Base-by-base conservation (phyloP, 2,888 invertebrate species). In the Apodemia zela region DNA sequence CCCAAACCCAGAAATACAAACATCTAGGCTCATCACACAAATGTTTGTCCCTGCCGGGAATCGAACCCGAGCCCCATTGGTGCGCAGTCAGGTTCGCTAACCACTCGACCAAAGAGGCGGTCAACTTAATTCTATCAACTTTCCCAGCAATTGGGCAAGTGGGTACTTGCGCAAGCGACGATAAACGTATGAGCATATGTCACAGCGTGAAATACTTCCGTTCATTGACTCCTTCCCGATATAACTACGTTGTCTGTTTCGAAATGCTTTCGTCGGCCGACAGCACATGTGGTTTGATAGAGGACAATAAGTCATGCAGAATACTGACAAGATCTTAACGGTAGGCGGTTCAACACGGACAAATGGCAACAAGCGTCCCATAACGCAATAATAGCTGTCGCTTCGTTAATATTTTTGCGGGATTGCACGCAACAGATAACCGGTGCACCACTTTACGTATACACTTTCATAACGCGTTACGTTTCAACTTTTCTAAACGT, bases 141-240 rank as follows among this genome's bases (percentile, higher is more conserved):
- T 74, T 75, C 75, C 62, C 59, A 73, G 72, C 73, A 74, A 82
- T 90, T 87, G 85, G 82, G 87, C 85, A 88, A 88, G 82, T 79
- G 78, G 75, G 76, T 74, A 75, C 81, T 91, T 89, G 82, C 88
- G 87, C 87, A 89, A 90, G 83, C 75, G 71, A 75, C 77, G 88
- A 89, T 87, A 88, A 87, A 83, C 78, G 81, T 78, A 78, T 79
- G 81, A 77, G 76, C 82, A 84, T 83, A 84, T 89, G 88, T 89
- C 89, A 87, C 88, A 77, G 75, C 84, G 85, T 88, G 86, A 89
- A 90, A 89, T 79, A 89, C 89, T 90, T 90, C 89, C 91, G 91
- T 90, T 90, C 90, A 84, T 90, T 90, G 91, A 91, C 91, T 90
- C 87, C 84, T 86, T 85, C 85, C 87, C 86, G 84, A 89, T 89